Evolutionary conservation across 2,797 vertebrate species (phyloP).

Genomic region (Delichon dasypus): DNA sequence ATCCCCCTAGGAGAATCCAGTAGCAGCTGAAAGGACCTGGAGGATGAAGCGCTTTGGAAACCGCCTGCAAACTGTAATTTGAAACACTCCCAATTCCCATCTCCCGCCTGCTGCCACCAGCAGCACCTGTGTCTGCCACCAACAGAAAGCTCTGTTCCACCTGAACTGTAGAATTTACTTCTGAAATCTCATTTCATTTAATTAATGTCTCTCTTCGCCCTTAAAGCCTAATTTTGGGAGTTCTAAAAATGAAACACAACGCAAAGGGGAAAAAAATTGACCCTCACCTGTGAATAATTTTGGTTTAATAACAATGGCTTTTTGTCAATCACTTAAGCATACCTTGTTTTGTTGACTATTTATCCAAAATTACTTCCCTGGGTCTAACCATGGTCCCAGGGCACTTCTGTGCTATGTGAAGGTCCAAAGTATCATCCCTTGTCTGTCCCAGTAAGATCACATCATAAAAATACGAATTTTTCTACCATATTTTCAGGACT

Average conservation of each 20-base stretch:
- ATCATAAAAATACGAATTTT: neutral
- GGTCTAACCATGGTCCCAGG: neutral
- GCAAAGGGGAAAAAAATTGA: neutral
- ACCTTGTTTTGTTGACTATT: neutral
- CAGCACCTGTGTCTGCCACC: fast-evolving
- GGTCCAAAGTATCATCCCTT: neutral
- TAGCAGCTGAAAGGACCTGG: neutral
- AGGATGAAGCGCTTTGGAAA: neutral
- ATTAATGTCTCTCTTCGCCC: neutral
- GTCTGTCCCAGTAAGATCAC: neutral
- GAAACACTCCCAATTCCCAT: neutral
- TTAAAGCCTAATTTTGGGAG: neutral
- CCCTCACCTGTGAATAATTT: neutral
- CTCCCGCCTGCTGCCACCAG: neutral
- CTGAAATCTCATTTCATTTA: neutral
- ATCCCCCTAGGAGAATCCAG: neutral
- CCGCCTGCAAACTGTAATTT: neutral
- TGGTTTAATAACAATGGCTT: neutral
- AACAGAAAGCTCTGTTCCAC: neutral
- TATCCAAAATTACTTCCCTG: neutral
- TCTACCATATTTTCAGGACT: neutral
- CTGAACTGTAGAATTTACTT: neutral
- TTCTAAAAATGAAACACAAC: neutral
- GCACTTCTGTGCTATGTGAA: neutral
- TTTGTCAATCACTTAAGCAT: neutral